phyloP scores from a whole-genome alignment of 2,113 vertebrate species.

The Perccottus glenii region DNA sequence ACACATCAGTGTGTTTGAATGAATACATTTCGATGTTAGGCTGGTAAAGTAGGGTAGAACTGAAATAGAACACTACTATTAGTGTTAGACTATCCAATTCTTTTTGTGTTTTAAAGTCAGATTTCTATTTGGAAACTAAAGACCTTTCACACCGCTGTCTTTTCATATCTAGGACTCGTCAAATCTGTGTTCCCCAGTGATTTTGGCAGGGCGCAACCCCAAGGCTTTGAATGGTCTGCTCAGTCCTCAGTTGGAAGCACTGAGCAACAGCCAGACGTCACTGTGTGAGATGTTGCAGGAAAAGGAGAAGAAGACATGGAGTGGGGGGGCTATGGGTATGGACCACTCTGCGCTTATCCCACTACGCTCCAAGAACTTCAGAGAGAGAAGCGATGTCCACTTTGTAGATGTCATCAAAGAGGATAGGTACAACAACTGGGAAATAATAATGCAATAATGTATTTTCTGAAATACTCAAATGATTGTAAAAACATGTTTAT shows the following conservation, averaged over 20 bases:
- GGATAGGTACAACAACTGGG: constrained; percentile 84
- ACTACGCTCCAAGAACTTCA: constrained; percentile 92
- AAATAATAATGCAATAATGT: background rate
- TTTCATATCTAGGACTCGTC: constrained; percentile 64
- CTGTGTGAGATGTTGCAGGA: constrained; percentile 95
- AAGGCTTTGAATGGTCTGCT: constrained; percentile 92
- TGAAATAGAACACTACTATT: constrained; percentile 32
- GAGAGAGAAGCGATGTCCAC: constrained; percentile 95
- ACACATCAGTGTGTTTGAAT: background rate
- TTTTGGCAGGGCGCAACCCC: constrained; percentile 73
- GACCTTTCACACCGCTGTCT: background rate
- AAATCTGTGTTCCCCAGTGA: constrained; percentile 69
- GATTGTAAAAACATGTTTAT: background rate
- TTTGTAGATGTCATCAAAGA: constrained; percentile 99
- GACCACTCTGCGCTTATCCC: constrained; percentile 94
- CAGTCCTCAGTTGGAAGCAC: constrained; percentile 85
- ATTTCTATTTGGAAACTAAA: constrained; percentile 60
- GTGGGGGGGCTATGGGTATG: constrained; percentile 79
- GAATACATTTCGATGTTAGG: background rate
- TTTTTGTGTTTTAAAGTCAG: constrained; percentile 25
- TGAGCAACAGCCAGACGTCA: constrained; percentile 93
- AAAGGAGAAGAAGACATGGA: constrained; percentile 82
- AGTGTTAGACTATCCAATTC: constrained; percentile 6
- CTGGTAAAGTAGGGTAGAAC: constrained; percentile 32
- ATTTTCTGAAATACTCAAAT: background rate